Conservation (phyloP, 2,888 invertebrate genomes). For the Trissoscelio sp. region DNA sequence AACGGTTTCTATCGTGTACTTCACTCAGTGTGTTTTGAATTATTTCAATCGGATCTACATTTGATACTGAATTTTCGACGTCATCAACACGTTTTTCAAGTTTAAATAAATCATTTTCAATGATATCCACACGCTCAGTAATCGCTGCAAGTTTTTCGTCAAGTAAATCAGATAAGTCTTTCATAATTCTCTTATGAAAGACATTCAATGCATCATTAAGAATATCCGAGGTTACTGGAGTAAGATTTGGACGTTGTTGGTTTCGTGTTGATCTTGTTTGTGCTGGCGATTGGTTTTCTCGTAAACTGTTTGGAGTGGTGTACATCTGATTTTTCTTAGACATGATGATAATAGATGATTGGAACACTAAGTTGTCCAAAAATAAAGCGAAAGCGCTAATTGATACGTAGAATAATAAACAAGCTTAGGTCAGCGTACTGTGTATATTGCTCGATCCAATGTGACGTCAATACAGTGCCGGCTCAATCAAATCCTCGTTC, state of each 20-base stretch:
- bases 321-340: background rate
- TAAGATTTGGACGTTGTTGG: background rate
- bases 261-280: background rate
- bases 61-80: background rate
- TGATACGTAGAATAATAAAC: too few relatives aligned
- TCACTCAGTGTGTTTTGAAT: background rate
- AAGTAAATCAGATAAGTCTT: background rate
- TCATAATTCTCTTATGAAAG: background rate
- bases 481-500: too few relatives aligned
- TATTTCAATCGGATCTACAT: background rate
- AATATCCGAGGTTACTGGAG: background rate
- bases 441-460: too few relatives aligned
- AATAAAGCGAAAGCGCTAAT: background rate
- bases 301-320: too few relatives aligned
- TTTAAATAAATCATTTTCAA: background rate
- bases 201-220: background rate
- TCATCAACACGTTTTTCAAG: background rate
- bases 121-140: background rate
- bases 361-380: background rate
- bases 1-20: background rate
- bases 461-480: too few relatives aligned
- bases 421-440: too few relatives aligned
- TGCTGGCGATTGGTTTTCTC: background rate
- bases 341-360: background rate
- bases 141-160: background rate